These are phyloP conservation scores for Marmota monax DNA, from an alignment of 2,113 vertebrate genomes.

Conservation along the genomic window DNA sequence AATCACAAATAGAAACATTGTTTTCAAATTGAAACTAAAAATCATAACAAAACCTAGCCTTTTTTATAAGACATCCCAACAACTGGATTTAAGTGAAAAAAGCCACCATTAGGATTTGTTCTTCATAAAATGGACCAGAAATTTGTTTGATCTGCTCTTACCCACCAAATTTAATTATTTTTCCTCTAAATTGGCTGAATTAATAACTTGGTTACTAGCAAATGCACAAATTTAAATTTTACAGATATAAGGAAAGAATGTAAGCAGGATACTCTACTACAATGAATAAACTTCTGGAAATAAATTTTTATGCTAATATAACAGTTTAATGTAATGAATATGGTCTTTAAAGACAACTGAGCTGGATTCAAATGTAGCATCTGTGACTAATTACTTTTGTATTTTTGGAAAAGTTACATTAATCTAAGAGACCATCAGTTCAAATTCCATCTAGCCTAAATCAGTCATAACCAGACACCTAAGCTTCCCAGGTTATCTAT, in stretches of 20 bases:
- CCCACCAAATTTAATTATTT: constrained; percentile 17
- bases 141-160: constrained; percentile 30
- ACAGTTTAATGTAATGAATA: not conserved
- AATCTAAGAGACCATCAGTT: not conserved
- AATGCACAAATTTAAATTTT: constrained; percentile 19
- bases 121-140: not conserved
- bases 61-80: not conserved
- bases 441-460: not conserved
- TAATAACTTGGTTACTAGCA: not conserved
- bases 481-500: not conserved
- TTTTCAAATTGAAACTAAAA: constrained; percentile 54
- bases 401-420: constrained; percentile 27
- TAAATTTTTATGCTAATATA: not conserved
- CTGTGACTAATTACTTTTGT: not conserved
- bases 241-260: not conserved
- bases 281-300: constrained; percentile 42
- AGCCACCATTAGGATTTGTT: not conserved
- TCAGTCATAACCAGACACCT: not conserved
- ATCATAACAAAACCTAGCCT: constrained; percentile 8
- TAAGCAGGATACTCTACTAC: not conserved
- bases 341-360: constrained; percentile 29
- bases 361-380: constrained; percentile 4
- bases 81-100: not conserved
- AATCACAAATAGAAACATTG: constrained; percentile 39
- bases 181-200: not conserved